phyloP scores from a whole-genome alignment of 2,113 vertebrate genomes.

The Epinephelus lanceolatus region DNA sequence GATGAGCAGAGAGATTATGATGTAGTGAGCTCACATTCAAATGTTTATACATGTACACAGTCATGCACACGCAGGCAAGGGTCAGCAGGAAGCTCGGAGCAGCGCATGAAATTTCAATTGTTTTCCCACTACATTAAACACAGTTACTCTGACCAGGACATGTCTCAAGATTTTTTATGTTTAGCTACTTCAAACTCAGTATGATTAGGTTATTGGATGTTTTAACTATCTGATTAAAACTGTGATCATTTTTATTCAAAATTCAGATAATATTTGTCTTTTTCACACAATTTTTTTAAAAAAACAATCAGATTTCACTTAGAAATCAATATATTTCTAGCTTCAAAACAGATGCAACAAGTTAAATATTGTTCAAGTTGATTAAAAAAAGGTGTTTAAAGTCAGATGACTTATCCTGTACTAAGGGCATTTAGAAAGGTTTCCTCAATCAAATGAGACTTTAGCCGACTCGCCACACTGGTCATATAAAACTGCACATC shows the following conservation, averaged over 20 bases:
- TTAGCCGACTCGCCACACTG: too few relatives aligned
- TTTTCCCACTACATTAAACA: neutral
- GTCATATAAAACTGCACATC: too few relatives aligned
- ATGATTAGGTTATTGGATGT: neutral
- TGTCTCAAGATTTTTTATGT: neutral
- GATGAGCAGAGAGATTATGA: conserved; percentile 23
- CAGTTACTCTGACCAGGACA: neutral
- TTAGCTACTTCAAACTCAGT: neutral
- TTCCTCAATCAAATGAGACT: too few relatives aligned
- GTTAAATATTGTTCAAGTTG: neutral
- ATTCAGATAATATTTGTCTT: neutral
- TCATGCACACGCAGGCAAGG: neutral
- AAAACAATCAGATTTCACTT: too few relatives aligned
- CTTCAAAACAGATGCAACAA: neutral
- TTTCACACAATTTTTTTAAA: too few relatives aligned
- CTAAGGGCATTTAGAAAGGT: too few relatives aligned
- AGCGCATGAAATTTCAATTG: neutral
- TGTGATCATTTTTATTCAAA: too few relatives aligned
- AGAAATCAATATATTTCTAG: too few relatives aligned
- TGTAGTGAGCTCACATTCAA: neutral
- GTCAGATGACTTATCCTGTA: too few relatives aligned
- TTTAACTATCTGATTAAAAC: neutral
- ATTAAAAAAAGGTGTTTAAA: neutral
- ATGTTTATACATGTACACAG: neutral
- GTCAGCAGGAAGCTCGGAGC: neutral